These are phyloP conservation scores for Chirona hameri DNA, from an alignment of 2,888 invertebrate genomes.

Conservation along the genomic window DNA sequence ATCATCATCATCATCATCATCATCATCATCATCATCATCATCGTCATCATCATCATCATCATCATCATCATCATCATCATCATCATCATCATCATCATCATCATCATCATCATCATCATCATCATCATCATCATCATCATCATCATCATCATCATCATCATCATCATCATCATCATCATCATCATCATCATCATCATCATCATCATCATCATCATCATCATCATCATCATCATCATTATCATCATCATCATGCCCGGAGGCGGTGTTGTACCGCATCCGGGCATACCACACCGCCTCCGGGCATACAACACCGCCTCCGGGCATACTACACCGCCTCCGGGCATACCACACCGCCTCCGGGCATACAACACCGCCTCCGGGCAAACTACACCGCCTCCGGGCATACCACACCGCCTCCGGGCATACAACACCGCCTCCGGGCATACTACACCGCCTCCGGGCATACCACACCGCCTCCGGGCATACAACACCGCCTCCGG, in stretches of 20 bases:
- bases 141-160: constrained; percentile 22
- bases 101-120: constrained; percentile 22
- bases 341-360: no score
- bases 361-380: no score
- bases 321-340: no score
- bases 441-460: no score
- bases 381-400: no score
- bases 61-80: constrained; percentile 22
- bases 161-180: constrained; percentile 22
- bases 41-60: constrained; percentile 22
- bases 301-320: no score
- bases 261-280: no score
- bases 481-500: no score
- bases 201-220: constrained; percentile 22
- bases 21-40: constrained; percentile 22
- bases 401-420: no score
- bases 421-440: no score
- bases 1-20: constrained; percentile 22
- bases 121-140: constrained; percentile 22
- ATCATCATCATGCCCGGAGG: background rate
- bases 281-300: no score
- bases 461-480: no score
- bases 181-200: constrained; percentile 22
- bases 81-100: constrained; percentile 22
- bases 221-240: constrained; percentile 22